These are phyloP conservation scores for Papio anubis DNA, from an alignment of 2,113 vertebrate species.

Conservation along the genomic window DNA sequence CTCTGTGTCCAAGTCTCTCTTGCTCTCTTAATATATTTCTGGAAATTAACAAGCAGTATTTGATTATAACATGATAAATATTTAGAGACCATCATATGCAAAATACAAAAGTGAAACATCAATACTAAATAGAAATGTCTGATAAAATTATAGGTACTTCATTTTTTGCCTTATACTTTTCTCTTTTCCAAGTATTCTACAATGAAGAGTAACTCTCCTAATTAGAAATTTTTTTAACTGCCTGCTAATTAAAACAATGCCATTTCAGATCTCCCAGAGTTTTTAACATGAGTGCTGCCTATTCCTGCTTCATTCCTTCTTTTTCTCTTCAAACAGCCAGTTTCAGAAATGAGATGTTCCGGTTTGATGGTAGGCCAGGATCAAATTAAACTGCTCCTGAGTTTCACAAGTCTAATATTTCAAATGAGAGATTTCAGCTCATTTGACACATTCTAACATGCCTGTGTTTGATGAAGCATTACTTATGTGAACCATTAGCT, in stretches of 20 bases:
- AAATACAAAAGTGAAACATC: background rate
- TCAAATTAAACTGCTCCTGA: slow-evolving; percentile 55
- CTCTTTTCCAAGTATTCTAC: background rate
- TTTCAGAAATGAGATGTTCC: slow-evolving; percentile 36
- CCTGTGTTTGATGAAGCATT: slow-evolving; percentile 40
- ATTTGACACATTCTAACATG: slow-evolving; percentile 24
- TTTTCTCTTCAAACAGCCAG: slow-evolving; percentile 8
- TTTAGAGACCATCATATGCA: background rate
- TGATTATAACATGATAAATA: slow-evolving; percentile 3
- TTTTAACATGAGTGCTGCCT: background rate
- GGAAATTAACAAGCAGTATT: slow-evolving; percentile 7
- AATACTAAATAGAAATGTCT: background rate
- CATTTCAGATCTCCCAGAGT: background rate
- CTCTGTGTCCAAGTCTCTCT: background rate
- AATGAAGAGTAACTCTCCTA: background rate
- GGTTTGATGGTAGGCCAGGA: slow-evolving; percentile 28
- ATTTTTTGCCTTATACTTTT: background rate
- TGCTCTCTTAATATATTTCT: background rate
- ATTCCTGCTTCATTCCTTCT: background rate
- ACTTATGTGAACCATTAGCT: slow-evolving; percentile 55
- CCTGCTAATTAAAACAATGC: background rate
- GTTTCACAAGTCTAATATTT: slow-evolving; percentile 59
- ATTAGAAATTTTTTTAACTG: background rate
- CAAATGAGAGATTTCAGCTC: slow-evolving; percentile 59
- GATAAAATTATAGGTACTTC: background rate